Evolutionary conservation across 1,140 invertebrate species (phyloP).

Genomic region (Dinothrombium tinctorium): DNA sequence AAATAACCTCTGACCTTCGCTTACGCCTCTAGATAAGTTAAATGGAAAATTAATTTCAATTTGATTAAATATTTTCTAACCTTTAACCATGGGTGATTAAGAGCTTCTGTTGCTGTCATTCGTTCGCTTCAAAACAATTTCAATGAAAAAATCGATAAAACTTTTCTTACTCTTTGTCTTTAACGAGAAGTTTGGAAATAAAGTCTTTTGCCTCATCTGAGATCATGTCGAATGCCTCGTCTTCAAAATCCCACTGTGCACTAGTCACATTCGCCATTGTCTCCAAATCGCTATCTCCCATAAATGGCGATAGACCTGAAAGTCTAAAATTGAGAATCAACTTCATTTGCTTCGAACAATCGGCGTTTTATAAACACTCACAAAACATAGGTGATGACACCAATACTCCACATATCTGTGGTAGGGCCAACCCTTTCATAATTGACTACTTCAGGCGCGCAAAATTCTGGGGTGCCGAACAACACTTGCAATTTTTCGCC

Average conservation of each 20-base stretch:
- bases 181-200: constrained; percentile 58
- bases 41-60: too few relatives aligned
- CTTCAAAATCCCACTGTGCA: constrained; percentile 82
- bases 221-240: constrained; percentile 73
- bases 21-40: too few relatives aligned
- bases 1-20: too few relatives aligned
- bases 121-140: too few relatives aligned
- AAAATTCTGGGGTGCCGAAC: constrained; percentile 96
- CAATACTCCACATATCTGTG: constrained; percentile 94
- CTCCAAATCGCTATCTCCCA: constrained; percentile 87
- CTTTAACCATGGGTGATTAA: too few relatives aligned
- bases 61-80: too few relatives aligned
- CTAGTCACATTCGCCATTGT: constrained; percentile 92
- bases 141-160: too few relatives aligned
- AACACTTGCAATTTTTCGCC: constrained; percentile 53
- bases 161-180: constrained; percentile 65
- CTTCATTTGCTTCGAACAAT: too few relatives aligned
- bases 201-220: constrained; percentile 80
- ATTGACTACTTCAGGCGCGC: constrained; percentile 93
- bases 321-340: too few relatives aligned
- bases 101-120: too few relatives aligned
- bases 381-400: constrained; percentile 91
- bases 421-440: constrained; percentile 70
- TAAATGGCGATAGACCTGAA: constrained; percentile 89
- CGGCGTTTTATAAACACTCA: constrained; percentile 44